These are phyloP conservation scores for Drosophila ezoana DNA, from an alignment of 2,888 invertebrate genomes.

Conservation along the genomic window DNA sequence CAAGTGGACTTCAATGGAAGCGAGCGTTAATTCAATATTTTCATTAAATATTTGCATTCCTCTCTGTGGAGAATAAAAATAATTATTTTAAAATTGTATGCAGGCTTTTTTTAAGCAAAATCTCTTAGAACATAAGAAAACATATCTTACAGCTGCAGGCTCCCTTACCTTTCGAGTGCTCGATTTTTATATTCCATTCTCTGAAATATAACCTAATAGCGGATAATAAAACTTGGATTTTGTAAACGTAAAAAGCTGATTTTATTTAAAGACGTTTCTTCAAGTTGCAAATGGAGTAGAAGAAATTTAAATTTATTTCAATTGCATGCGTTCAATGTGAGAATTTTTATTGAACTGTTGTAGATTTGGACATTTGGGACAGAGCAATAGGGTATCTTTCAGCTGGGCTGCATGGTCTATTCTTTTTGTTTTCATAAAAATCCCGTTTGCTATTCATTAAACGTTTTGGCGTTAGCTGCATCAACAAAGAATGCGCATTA, in stretches of 20 bases:
- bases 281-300: no score
- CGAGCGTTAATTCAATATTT: not conserved
- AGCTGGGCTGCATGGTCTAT: not conserved
- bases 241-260: no score
- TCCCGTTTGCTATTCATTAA: not conserved
- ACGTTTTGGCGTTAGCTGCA: not conserved
- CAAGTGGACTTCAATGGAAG: not conserved
- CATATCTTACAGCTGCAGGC: no score
- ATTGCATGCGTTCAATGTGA: no score
- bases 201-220: no score
- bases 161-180: no score
- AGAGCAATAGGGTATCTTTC: not conserved
- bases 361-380: no score
- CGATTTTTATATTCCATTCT: no score
- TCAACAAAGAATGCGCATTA: not conserved
- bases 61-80: not conserved
- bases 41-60: not conserved
- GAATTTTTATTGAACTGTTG: no score
- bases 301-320: no score
- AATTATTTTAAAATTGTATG: constrained; percentile 1
- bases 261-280: no score
- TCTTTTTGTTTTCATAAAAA: not conserved
- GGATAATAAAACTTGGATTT: no score
- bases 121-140: not conserved
- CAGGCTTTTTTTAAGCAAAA: not conserved